A percentile compares a stretch with the other conserved stretches of the same genome.
phyloP scores from a whole-genome alignment of 2,113 vertebrate genomes.

The Propithecus coquereli region DNA sequence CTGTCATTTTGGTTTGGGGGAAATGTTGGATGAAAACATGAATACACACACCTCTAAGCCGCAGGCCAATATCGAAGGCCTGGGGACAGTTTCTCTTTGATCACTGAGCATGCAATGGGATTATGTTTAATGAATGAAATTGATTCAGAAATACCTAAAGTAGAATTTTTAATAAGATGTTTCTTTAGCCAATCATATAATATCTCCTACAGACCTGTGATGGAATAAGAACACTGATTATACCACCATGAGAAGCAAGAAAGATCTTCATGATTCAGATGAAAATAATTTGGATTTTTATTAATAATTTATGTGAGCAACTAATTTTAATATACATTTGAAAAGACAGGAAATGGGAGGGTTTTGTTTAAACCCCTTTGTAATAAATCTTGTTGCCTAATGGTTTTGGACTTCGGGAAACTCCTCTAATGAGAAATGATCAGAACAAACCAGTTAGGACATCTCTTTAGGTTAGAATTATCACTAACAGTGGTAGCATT shows the following conservation, averaged over 20 bases:
- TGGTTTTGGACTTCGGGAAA: conserved; percentile 11
- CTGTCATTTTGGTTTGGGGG: conserved; percentile 36
- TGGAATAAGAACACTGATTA: conserved; percentile 10
- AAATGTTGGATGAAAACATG: conserved; percentile 37
- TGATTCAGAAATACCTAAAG: conserved; percentile 37
- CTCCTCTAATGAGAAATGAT: conserved; percentile 23
- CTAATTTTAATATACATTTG: background rate
- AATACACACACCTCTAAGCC: background rate
- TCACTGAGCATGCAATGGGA: conserved; percentile 11
- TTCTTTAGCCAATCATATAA: conserved; percentile 48
- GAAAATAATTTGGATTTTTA: conserved; percentile 59
- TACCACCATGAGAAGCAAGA: conserved; percentile 1
- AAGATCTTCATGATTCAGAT: conserved; percentile 44
- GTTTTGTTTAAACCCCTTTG: conserved; percentile 40
- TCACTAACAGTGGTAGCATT: background rate
- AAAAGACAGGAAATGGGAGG: background rate
- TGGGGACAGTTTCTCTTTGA: conserved; percentile 60
- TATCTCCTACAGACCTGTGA: conserved; percentile 53
- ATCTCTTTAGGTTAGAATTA: background rate
- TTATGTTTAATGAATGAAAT: background rate
- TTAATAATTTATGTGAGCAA: conserved; percentile 23
- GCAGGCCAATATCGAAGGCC: background rate
- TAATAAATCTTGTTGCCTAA: background rate
- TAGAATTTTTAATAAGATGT: background rate
- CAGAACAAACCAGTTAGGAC: conserved; percentile 31